Conservation (phyloP, 2,888 invertebrate species). For the Diarsia brunnea region DNA sequence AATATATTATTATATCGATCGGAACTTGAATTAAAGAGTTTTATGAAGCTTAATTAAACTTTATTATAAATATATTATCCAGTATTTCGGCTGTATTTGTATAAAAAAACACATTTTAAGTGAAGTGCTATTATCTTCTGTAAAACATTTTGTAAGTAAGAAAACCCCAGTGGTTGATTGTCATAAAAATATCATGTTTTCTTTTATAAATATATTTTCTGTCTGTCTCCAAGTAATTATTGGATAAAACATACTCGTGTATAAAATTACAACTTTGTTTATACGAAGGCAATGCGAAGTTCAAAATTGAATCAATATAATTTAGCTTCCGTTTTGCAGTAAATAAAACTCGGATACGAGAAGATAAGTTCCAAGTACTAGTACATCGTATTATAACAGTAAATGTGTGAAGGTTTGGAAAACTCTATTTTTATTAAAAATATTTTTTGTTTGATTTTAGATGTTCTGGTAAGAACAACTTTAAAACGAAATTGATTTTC, state of each 20-base stretch:
- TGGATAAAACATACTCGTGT: constrained; percentile 14
- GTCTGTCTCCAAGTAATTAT: constrained; percentile 23
- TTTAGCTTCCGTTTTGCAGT: constrained; percentile 26
- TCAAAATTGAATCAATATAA: constrained; percentile 23
- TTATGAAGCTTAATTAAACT: background rate
- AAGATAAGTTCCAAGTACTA: constrained; percentile 13
- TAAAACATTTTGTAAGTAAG: background rate
- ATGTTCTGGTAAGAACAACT: background rate
- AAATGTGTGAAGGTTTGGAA: background rate
- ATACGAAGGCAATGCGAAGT: background rate
- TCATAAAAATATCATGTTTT: constrained; percentile 2
- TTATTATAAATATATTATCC: background rate
- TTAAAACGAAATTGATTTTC: constrained; percentile 18
- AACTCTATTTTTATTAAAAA: background rate
- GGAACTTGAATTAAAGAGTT: background rate
- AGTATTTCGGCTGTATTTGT: background rate
- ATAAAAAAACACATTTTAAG: background rate
- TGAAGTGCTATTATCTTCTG: background rate
- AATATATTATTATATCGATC: background rate
- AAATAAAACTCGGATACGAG: constrained; percentile 29
- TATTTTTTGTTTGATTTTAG: constrained; percentile 1
- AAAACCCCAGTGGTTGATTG: no score
- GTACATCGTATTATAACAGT: background rate
- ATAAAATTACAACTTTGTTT: constrained; percentile 23
- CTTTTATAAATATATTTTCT: constrained; percentile 15